Evolutionary conservation across 2,797 vertebrate species (phyloP), one percentile per base, ranked within the genome.

Genomic region (Coluber constrictor): DNA sequence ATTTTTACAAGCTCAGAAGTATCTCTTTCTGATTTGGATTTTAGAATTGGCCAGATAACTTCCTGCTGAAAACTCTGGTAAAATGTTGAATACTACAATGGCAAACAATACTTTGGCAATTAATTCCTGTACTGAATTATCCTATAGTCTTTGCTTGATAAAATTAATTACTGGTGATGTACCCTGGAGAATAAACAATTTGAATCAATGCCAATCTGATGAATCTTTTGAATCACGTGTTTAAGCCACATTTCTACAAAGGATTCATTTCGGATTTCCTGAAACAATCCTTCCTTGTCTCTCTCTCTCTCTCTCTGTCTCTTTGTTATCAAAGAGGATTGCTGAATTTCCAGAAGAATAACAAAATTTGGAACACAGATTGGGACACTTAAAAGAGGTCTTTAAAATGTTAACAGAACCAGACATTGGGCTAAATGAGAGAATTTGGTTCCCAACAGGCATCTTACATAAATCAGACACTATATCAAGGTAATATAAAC

Each of bases 231-330:
- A 70, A 15, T 70, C n/a, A 70, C 0, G 15, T 0, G 15, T 66
- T 66, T 66, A 66, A 66, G 15, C 63, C 29, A 66, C 29, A n/a
- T 70, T 32, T 70, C 63, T 32, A 70, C 63, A 70, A 70, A 70
- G 13, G 63, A 70, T 70, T 70, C 63, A 70, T 70, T 32, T 70
- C 13, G 63, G 5, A 70, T 70, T 70, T 70, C 63, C 15, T 32
- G 63, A 70, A 66, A 66, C 29, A 66, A n/a, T 66, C 29, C 29
- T 66, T 70, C 63, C 63, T 16, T 16, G n/a, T 32, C n/a, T 13
- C 1, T 1, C 13, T 70, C 63, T 15, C 4, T 63, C 25, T n/a
- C 1, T n/a, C 1, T n/a, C 4, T n/a, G 1, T 32, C 13, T 32
- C 63, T 70, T 63, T 15, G 29, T 66, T 16, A 70, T 16, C 63